A percentile compares a stretch with the other conserved stretches of the same genome.
phyloP scores from a whole-genome alignment of 2,888 invertebrate genomes.

The Ormia ochracea region DNA sequence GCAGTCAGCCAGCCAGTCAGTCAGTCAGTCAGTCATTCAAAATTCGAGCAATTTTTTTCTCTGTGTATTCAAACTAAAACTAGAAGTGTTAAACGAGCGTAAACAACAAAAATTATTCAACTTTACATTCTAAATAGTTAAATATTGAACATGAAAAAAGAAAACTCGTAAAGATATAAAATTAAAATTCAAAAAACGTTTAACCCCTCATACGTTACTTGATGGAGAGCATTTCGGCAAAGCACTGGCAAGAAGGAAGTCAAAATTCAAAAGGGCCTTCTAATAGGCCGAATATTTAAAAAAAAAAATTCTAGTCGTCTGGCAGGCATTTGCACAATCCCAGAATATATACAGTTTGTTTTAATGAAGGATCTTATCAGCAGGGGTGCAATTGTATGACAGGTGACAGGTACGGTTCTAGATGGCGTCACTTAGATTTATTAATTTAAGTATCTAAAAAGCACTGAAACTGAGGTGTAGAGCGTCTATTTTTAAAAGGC shows the following conservation, averaged over 20 bases:
- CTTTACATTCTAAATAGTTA: background rate
- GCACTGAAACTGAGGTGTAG: no score
- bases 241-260: background rate
- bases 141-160: constrained; percentile 23
- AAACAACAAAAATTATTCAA: constrained; percentile 40
- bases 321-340: no score
- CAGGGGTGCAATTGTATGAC: no score
- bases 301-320: no score
- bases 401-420: no score
- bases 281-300: no score
- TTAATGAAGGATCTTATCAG: no score
- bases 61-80: constrained; percentile 12
- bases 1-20: background rate
- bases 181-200: constrained; percentile 55
- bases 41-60: background rate
- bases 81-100: constrained; percentile 61
- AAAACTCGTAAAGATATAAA: constrained; percentile 11
- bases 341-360: no score
- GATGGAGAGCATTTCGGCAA: background rate
- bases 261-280: no score
- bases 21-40: background rate
- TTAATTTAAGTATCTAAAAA: no score
- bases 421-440: no score
- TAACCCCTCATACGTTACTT: constrained; percentile 44
- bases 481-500: no score